Evolutionary conservation across 2,888 invertebrate species (phyloP).

Genomic region (Bombylius major): DNA sequence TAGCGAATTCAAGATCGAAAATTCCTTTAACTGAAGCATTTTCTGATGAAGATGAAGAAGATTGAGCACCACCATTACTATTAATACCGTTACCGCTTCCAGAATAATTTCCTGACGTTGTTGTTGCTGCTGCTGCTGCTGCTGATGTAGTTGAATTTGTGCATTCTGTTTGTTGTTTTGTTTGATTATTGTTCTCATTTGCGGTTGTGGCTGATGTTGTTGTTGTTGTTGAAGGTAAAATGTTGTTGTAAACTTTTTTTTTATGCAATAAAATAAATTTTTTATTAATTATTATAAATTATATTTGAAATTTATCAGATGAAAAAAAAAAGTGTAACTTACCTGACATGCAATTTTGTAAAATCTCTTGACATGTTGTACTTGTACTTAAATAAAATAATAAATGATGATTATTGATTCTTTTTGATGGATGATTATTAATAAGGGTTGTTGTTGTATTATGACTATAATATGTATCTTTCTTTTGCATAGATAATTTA

Average conservation of each 20-base stretch:
- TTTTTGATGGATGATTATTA: conserved; percentile 52
- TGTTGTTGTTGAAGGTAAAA: neutral
- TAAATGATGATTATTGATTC: conserved; percentile 59
- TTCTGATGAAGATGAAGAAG: too few species aligned
- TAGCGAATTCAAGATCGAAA: conserved; percentile 27
- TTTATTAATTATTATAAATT: neutral
- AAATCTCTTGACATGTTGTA: conserved; percentile 59
- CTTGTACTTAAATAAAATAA: conserved; percentile 62
- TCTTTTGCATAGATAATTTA: conserved; percentile 29
- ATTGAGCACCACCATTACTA: neutral
- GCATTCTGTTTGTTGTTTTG: conserved; percentile 19
- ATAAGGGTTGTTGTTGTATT: conserved; percentile 10
- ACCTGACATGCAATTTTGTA: conserved; percentile 48
- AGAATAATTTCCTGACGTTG: neutral
- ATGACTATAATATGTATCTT: conserved; percentile 24
- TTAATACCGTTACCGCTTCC: conserved; percentile 29
- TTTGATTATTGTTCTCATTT: conserved; percentile 6
- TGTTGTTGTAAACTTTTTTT: neutral
- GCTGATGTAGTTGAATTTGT: conserved; percentile 16
- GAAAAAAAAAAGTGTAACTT: conserved; percentile 11
- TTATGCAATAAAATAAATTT: neutral
- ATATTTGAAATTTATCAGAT: neutral
- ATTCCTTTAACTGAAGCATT: too few species aligned
- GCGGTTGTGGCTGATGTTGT: neutral
- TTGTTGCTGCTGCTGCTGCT: conserved; percentile 20